Conservation (phyloP, 1,140 invertebrate genomes). For the Drosophila oshimai region DNA sequence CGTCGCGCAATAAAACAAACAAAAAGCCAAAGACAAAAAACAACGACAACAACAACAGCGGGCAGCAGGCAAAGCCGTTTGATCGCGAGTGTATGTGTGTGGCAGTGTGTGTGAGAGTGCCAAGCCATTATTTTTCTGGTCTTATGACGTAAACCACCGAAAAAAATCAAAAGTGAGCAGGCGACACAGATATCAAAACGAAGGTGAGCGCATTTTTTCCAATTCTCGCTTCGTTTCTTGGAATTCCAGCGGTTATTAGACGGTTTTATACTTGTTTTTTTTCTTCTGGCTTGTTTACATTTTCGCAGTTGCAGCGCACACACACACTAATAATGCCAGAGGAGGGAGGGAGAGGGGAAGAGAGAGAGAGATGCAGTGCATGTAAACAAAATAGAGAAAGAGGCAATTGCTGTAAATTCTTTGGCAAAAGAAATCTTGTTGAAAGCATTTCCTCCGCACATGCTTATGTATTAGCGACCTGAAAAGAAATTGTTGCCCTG, state of each 20-base stretch:
- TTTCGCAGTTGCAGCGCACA: slow-evolving; percentile 38
- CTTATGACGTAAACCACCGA: slow-evolving; percentile 78
- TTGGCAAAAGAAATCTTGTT: slow-evolving; percentile 73
- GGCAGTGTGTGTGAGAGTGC: slow-evolving; percentile 36
- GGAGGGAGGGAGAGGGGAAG: background rate
- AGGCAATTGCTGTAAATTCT: slow-evolving; percentile 62
- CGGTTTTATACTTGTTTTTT: slow-evolving; percentile 2
- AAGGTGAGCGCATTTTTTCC: slow-evolving; percentile 68
- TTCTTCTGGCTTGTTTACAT: slow-evolving; percentile 64
- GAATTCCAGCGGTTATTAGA: slow-evolving; percentile 33
- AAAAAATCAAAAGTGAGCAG: slow-evolving; percentile 79
- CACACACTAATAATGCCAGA: background rate
- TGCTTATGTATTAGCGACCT: slow-evolving; percentile 25
- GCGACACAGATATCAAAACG: slow-evolving; percentile 60
- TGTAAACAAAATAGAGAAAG: slow-evolving; percentile 56
- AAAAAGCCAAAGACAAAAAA: slow-evolving; percentile 27
- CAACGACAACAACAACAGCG: slow-evolving; percentile 28
- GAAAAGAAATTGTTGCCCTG: slow-evolving; percentile 47
- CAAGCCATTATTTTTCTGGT: slow-evolving; percentile 78
- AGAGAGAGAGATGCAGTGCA: slow-evolving; percentile 16
- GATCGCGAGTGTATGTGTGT: slow-evolving; percentile 33
- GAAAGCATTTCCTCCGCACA: slow-evolving; percentile 71
- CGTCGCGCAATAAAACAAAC: slow-evolving; percentile 49
- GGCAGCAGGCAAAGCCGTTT: slow-evolving; percentile 50
- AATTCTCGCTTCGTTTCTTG: slow-evolving; percentile 53